Percentiles rank a stretch among this genome's conserved stretches.
phyloP scores from a whole-genome alignment of 2,888 invertebrate species.

The Aphidoletes aphidimyza region DNA sequence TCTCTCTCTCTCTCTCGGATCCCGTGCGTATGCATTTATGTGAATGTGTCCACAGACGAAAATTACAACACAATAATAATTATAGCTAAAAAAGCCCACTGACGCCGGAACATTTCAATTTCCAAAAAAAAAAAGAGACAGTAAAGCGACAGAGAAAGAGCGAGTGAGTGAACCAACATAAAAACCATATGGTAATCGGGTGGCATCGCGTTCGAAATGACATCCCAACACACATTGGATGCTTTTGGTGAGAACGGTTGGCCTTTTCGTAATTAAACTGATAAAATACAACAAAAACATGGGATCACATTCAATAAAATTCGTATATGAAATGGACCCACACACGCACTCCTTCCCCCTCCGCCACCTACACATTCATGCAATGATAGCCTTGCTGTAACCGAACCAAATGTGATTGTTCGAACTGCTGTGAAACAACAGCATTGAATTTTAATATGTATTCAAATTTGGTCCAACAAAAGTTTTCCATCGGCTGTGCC shows the following conservation, averaged over 20 bases:
- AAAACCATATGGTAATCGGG: slow-evolving; percentile 25
- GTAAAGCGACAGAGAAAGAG: too few species aligned
- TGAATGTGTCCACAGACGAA: neutral
- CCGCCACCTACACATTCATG: neutral
- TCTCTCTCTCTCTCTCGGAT: too few species aligned
- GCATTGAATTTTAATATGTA: slow-evolving; percentile 7
- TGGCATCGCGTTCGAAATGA: slow-evolving; percentile 13
- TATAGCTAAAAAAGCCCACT: neutral
- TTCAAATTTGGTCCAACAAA: slow-evolving; percentile 18
- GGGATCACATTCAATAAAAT: slow-evolving; percentile 53
- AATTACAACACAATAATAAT: slow-evolving; percentile 43
- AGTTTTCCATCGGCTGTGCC: neutral
- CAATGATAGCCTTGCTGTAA: neutral
- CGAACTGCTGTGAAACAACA: neutral
- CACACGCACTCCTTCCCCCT: neutral
- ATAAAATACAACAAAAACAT: slow-evolving; percentile 53
- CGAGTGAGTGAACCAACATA: neutral
- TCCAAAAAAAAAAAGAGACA: slow-evolving; percentile 19
- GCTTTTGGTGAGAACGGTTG: slow-evolving; percentile 29
- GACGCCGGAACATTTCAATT: slow-evolving; percentile 8
- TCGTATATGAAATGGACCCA: slow-evolving; percentile 5
- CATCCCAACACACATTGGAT: neutral
- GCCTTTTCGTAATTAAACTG: slow-evolving; percentile 48
- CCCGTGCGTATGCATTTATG: too few species aligned
- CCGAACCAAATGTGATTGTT: too few species aligned